These are phyloP conservation scores for Chlorospingus semifuscus DNA, from an alignment of 2,797 vertebrate genomes.

Conservation along the genomic window DNA sequence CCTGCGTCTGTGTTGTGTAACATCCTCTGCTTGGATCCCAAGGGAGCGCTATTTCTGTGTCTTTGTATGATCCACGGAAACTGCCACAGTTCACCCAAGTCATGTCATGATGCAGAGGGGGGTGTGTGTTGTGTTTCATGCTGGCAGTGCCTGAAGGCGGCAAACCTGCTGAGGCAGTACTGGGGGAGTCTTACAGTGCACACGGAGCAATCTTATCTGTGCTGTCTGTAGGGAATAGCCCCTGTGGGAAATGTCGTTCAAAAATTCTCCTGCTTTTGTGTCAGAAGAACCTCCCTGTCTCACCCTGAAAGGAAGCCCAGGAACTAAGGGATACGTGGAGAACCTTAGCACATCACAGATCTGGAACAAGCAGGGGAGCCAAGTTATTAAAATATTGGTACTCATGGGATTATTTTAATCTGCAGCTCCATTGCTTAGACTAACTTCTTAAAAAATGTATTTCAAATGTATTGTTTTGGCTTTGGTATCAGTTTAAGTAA, in stretches of 20 bases:
- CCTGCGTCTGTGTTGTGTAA: background rate
- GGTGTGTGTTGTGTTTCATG: background rate
- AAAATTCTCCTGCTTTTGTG: background rate
- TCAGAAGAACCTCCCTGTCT: background rate
- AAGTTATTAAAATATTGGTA: background rate
- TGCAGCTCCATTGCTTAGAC: background rate
- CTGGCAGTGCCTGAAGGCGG: background rate
- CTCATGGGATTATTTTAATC: background rate
- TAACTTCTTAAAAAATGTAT: background rate
- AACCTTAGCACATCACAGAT: background rate
- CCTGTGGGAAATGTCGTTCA: background rate
- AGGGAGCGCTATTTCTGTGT: background rate
- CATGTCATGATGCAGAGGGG: background rate
- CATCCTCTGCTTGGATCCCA: background rate
- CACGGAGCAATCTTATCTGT: background rate
- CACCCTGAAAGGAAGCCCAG: background rate
- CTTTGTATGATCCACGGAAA: background rate
- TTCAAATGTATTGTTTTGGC: background rate
- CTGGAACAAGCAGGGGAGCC: background rate
- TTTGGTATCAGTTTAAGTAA: background rate
- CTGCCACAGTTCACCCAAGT: background rate
- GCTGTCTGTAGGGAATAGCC: background rate
- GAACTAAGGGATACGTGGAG: background rate
- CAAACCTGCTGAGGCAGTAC: background rate
- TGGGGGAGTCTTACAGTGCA: background rate